Evolutionary conservation across 1,140 invertebrate genomes (phyloP).

Genomic region (Trichonephila inaurata): DNA sequence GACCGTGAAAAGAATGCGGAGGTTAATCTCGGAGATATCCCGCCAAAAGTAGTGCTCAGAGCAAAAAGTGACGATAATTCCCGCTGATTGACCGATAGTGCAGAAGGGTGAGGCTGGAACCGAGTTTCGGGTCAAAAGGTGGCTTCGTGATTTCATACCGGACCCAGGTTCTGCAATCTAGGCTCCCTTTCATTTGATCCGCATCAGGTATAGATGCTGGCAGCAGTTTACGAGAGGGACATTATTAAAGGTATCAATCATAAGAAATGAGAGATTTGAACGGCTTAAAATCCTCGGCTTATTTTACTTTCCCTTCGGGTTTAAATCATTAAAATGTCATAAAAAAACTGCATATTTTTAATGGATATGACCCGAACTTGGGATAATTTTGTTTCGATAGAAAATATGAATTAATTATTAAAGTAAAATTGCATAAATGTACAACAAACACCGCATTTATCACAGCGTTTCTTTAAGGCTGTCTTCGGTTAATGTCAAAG

Average conservation of each 20-base stretch:
- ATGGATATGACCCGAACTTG: too few relatives aligned
- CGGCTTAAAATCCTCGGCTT: not conserved
- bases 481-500: too few relatives aligned
- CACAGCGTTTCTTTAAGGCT: too few relatives aligned
- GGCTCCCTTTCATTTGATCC: not conserved
- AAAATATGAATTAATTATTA: too few relatives aligned
- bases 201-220: not conserved
- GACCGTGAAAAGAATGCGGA: conserved; percentile 37
- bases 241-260: conserved; percentile 13
- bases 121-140: conserved; percentile 45
- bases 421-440: too few relatives aligned
- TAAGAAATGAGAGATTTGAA: not conserved
- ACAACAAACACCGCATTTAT: too few relatives aligned
- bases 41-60: not conserved
- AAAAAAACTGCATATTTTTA: too few relatives aligned
- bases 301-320: not conserved
- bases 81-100: conserved; percentile 49
- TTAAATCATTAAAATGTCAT: too few relatives aligned
- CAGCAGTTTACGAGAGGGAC: not conserved
- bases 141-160: conserved; percentile 43
- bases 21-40: conserved; percentile 22
- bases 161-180: not conserved
- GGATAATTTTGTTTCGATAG: too few relatives aligned
- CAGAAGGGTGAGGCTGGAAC: conserved; percentile 50
- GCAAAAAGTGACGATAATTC: conserved; percentile 23